Conservation (phyloP, 1,140 invertebrate species). For the Maconellicoccus hirsutus region DNA sequence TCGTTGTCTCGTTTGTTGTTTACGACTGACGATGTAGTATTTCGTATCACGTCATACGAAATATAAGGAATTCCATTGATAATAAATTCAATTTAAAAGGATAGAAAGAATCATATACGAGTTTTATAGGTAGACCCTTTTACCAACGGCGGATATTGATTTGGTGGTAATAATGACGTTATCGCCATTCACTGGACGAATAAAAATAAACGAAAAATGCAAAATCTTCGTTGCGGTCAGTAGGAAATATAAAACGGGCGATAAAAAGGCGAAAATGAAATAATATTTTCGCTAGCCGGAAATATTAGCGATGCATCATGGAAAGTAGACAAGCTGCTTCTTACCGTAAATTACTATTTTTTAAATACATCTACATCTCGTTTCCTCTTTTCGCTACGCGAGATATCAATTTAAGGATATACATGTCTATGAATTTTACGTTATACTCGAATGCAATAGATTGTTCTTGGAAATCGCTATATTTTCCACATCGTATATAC, state of each 20-base stretch:
- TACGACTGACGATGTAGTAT: too few relatives aligned
- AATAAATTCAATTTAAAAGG: neutral
- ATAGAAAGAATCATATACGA: neutral
- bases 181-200: conserved; percentile 2
- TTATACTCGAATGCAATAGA: too few relatives aligned
- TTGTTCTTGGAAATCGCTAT: too few relatives aligned
- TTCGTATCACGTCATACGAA: too few relatives aligned
- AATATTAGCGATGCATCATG: neutral
- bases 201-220: conserved; percentile 9
- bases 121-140: neutral
- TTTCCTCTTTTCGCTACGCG: neutral
- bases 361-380: neutral
- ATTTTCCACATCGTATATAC: too few relatives aligned
- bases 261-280: neutral
- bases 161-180: neutral
- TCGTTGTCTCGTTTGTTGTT: too few relatives aligned
- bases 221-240: neutral
- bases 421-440: too few relatives aligned
- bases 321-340: neutral
- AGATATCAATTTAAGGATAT: too few relatives aligned
- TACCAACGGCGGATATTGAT: neutral
- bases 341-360: too few relatives aligned
- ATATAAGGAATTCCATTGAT: neutral
- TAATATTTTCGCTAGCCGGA: neutral
- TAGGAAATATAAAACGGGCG: neutral